Evolutionary conservation across 2,888 invertebrate species (phyloP), one percentile per base, ranked within the genome.

Genomic region (Bombylius discolor): DNA sequence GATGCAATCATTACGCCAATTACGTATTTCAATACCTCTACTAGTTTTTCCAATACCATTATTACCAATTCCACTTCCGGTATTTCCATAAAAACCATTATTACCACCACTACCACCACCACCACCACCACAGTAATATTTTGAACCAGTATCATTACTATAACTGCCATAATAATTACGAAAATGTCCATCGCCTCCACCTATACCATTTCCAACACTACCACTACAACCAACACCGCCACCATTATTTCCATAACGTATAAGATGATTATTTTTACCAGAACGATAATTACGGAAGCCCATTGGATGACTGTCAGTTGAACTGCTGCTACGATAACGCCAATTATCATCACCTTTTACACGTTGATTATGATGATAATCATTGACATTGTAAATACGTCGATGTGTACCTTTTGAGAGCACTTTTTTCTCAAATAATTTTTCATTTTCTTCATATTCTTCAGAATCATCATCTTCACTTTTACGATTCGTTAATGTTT

Each of bases 1-100:
- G 50, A 69, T 65, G 57, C 69, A 67, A 58, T 73, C 70, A 58
- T 73, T 70, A 5, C 73, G 71, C 74, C 73, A 74, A 53, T 73
- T 74, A 42, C 65, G 68, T 60, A 70, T 68, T 56, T 66, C 65
- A 47, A 60, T 61, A 44, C 60, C 60, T 48, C 53, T 53, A 51
- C 48, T 51, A 14, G 39, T 7, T 42, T 51, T 51, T 23, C 14
- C 11, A 31, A 36, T 42, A 4, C 56, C 53, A 45, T 50, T 47
- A 14, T 50, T 44, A 31, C 48, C 44, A 23, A 23, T 23, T 23
- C 14, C 32, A 51, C 31, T 33, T n/a, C 8, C 12, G 8, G 13
- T 32, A 14, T 46, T 46, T 3, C 51, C 51, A 47, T 51, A 55
- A 32, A 51, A 51, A 31, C 55, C 55, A 32, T 49, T 51, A 23